phyloP scores from a whole-genome alignment of 1,140 invertebrate species.

The Heliconius congener region DNA sequence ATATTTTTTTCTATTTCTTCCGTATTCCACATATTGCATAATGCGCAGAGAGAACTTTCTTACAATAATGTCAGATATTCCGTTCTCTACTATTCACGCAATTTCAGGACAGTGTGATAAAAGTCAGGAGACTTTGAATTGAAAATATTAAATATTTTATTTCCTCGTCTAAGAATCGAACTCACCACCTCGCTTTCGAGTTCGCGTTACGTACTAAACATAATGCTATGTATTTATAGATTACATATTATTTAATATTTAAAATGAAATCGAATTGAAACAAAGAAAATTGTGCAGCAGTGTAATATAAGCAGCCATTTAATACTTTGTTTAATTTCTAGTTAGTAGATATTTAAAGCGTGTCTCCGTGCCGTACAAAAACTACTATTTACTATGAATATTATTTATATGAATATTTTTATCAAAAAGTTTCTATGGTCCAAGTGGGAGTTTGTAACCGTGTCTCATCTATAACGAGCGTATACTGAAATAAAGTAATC shows the following conservation, averaged over 20 bases:
- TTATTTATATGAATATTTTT: constrained; percentile 2
- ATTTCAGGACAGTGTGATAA: too few relatives aligned
- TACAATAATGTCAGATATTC: too few relatives aligned
- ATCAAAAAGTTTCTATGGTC: constrained; percentile 28
- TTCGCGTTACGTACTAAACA: too few relatives aligned
- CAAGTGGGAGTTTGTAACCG: constrained; percentile 23
- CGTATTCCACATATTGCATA: background rate
- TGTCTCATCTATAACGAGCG: constrained; percentile 23
- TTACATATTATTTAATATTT: too few relatives aligned
- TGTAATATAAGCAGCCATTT: background rate
- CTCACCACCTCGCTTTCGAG: background rate
- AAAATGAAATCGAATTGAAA: background rate
- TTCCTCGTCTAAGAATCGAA: background rate
- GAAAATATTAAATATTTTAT: background rate
- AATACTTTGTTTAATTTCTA: constrained; percentile 17
- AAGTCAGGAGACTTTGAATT: too few relatives aligned
- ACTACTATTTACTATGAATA: constrained; percentile 22
- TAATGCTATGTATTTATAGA: too few relatives aligned
- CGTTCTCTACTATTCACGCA: too few relatives aligned
- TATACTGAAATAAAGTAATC: constrained; percentile 16
- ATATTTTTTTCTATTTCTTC: background rate
- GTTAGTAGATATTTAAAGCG: constrained; percentile 6
- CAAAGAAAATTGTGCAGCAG: background rate
- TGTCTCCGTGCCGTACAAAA: constrained; percentile 2
- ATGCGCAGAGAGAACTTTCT: too few relatives aligned